A percentile compares a stretch with the other conserved stretches of the same genome.
Conservation (phyloP, 2,113 vertebrate species). For the Talpa occidentalis region DNA sequence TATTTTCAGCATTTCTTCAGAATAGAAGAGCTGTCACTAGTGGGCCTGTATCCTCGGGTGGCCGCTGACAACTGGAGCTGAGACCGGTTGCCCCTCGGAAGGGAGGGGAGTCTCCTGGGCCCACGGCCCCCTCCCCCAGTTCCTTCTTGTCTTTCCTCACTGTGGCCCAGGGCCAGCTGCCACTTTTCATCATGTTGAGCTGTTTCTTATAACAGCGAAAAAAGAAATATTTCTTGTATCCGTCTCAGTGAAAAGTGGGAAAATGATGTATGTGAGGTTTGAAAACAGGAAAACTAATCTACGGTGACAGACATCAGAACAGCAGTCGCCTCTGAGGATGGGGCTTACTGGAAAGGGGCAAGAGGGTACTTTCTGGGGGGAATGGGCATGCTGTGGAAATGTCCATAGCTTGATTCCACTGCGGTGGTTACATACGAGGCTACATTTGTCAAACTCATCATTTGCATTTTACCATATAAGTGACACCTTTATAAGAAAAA, state of each 20-base stretch:
- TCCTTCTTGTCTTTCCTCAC: background rate
- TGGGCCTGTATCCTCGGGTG: background rate
- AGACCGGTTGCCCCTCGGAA: background rate
- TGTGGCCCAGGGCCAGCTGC: background rate
- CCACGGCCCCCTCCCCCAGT: background rate
- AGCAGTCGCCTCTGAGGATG: background rate
- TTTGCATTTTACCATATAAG: background rate
- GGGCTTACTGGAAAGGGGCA: background rate
- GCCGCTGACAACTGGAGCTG: background rate
- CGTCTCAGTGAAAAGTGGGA: background rate
- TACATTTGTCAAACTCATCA: background rate
- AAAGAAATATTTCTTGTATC: background rate
- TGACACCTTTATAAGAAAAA: background rate
- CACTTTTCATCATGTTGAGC: background rate
- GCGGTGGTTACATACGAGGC: background rate
- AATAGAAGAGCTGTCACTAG: background rate
- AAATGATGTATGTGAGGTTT: background rate
- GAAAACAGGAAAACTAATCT: background rate
- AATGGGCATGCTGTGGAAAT: background rate
- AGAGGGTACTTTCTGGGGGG: background rate
- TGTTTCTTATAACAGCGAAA: background rate
- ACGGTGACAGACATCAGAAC: background rate
- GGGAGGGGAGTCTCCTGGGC: accelerated
- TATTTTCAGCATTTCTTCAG: constrained; percentile 16
- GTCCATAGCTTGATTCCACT: background rate